Evolutionary conservation across 2,888 invertebrate species (phyloP), one percentile per base, ranked within the genome.

Genomic region (Tachina lurida): DNA sequence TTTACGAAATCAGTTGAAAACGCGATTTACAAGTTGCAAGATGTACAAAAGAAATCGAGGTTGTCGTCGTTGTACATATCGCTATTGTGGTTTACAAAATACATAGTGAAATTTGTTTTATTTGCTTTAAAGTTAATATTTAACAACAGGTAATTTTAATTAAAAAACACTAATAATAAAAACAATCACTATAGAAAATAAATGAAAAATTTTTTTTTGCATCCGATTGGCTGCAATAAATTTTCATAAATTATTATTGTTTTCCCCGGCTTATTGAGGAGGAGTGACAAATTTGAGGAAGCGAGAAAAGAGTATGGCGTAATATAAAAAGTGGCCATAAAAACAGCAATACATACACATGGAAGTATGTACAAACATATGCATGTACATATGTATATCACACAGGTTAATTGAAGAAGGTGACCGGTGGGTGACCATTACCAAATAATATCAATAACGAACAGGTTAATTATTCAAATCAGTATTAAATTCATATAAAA

Each of bases 1-100:
- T 76, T 19, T 43, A 17, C 54, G 19, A 84, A 76, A 84, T 84
- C 76, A 87, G 87, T 87, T 83, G 84, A 77, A 74, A 83, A 84
- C 84, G 87, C 87, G 84, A 84, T 84, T 77, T 82, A 67, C 76
- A 68, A 77, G 76, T 74, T 68, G 74, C 84, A 82, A 84, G 79
- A 87, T 87, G 84, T 83, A 56, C 67, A 60, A 81, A 56, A 60
- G 49, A 67, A 78, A 78, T 71, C 74, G 47, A 58, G 52, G 60
- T 54, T 47, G 12, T 67, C 56, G 54, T 47, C 45, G 15, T 56
- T 49, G 31, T 68, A 12, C 31, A 67, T 67, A 22, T 70, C 22
- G 22, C 58, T 43, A n/a, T 47, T 49, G 65, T 58, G n/a, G 17
- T 47, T 10, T 49, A 31, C 56, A 70, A 49, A 78, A 68, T 58